phyloP scores from a whole-genome alignment of 2,113 vertebrate species.

The Lethenteron camtschaticum region DNA sequence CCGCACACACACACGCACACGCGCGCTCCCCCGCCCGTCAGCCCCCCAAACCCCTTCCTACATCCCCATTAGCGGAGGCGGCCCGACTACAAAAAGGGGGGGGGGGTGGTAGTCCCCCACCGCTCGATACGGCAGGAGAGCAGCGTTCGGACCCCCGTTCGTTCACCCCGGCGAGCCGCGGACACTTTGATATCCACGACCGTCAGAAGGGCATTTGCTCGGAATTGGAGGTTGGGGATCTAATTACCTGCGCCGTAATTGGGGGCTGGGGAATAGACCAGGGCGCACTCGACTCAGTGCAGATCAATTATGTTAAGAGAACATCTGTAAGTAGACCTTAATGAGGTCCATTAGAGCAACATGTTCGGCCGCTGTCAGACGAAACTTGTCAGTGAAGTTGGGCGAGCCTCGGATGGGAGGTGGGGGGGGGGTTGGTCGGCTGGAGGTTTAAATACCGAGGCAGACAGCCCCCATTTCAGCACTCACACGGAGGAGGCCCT shows the following conservation, averaged over 20 bases:
- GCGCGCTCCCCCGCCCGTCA: no score
- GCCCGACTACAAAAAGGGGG: conserved; percentile 46
- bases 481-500: no score
- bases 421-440: conserved; percentile 12
- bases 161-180: conserved; percentile 82
- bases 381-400: conserved; percentile 80
- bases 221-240: conserved; percentile 99
- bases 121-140: conserved; percentile 2
- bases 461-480: no score
- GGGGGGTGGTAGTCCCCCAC: conserved; percentile 19
- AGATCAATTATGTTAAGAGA: conserved; percentile 99
- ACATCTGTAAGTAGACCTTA: conserved; percentile 99
- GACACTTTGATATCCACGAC: conserved; percentile 99
- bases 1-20: no score
- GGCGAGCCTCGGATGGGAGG: conserved; percentile 29
- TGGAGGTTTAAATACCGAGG: no score
- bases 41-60: no score
- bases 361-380: conserved; percentile 94
- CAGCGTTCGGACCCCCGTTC: background rate
- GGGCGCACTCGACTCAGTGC: conserved; percentile 99
- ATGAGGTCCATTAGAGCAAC: conserved; percentile 99
- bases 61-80: background rate
- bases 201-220: conserved; percentile 99
- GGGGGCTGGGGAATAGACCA: conserved; percentile 99
- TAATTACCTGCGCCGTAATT: conserved; percentile 99